These are phyloP conservation scores for Halcyon smyrnensis DNA, from an alignment of 2,797 vertebrate species.

Conservation along the genomic window DNA sequence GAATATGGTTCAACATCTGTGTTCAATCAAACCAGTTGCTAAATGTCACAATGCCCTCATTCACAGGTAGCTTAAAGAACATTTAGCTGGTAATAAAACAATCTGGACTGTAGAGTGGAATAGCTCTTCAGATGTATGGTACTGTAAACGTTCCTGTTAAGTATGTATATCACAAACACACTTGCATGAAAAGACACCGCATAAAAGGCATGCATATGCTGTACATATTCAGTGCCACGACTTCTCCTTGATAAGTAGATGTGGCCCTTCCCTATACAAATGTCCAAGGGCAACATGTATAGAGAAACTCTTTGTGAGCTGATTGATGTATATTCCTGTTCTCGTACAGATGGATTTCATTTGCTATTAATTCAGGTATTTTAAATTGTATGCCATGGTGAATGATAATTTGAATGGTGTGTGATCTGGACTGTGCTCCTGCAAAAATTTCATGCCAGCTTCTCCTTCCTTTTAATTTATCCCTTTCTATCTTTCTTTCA, in stretches of 20 bases:
- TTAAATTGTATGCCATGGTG: not conserved
- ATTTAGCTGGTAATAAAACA: constrained; percentile 80
- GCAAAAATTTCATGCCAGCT: not conserved
- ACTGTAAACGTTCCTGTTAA: constrained; percentile 51
- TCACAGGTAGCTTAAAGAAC: constrained; percentile 80
- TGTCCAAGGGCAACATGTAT: constrained; percentile 19
- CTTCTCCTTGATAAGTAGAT: constrained; percentile 28
- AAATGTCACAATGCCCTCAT: constrained; percentile 81
- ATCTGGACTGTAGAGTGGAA: constrained; percentile 62
- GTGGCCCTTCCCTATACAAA: not conserved
- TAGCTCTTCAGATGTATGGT: constrained; percentile 52
- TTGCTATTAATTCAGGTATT: constrained; percentile 36
- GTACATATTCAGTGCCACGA: not conserved
- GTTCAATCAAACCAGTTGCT: constrained; percentile 77
- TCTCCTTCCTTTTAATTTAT: constrained; percentile 3
- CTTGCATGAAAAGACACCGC: not conserved
- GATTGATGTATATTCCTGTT: constrained; percentile 8
- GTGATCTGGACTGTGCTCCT: not conserved
- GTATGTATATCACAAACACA: constrained; percentile 33
- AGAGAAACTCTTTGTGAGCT: constrained; percentile 66
- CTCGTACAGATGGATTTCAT: constrained; percentile 64
- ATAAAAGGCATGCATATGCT: not conserved
- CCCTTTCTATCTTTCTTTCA: not conserved
- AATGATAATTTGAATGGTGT: not conserved
- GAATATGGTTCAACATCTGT: constrained; percentile 78